These are phyloP conservation scores for Cromileptes altivelis DNA, from an alignment of 2,113 vertebrate genomes.

Conservation along the genomic window DNA sequence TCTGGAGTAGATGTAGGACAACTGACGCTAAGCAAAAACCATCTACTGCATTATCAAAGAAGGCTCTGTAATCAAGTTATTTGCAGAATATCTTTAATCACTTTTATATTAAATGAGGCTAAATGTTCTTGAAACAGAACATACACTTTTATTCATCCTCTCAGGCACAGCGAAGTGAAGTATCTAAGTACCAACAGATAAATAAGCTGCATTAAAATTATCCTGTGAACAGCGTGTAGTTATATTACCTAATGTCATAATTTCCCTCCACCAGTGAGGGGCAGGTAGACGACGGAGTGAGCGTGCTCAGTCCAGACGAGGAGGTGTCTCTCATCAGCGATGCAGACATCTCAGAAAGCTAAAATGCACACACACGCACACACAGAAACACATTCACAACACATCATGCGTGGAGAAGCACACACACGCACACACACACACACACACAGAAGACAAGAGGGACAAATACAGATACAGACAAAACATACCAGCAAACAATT, in stretches of 20 bases:
- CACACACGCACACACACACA: slow-evolving; percentile 29
- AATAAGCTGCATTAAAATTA: neutral
- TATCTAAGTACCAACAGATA: neutral
- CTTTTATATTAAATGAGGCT: neutral
- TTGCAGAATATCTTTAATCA: neutral
- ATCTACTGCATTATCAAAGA: neutral
- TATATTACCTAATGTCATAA: slow-evolving; percentile 90
- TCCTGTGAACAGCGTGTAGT: neutral
- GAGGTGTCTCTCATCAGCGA: slow-evolving; percentile 91
- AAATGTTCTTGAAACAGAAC: neutral
- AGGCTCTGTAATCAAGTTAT: neutral
- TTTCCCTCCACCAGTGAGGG: slow-evolving; percentile 95
- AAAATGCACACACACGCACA: slow-evolving; percentile 57
- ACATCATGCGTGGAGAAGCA: slow-evolving; percentile 34
- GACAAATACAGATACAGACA: slow-evolving; percentile 63
- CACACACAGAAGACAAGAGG: slow-evolving; percentile 40
- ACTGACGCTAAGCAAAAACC: neutral
- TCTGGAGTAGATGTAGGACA: neutral
- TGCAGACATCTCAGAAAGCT: slow-evolving; percentile 98
- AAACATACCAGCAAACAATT: slow-evolving; percentile 70
- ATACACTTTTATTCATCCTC: neutral
- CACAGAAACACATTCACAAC: slow-evolving; percentile 43
- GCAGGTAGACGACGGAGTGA: slow-evolving; percentile 97
- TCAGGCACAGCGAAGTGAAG: neutral
- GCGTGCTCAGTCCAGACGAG: slow-evolving; percentile 90